Evolutionary conservation across 2,113 vertebrate species (phyloP), one percentile per base, ranked within the genome.

Genomic region (Osmerus eperlanus): DNA sequence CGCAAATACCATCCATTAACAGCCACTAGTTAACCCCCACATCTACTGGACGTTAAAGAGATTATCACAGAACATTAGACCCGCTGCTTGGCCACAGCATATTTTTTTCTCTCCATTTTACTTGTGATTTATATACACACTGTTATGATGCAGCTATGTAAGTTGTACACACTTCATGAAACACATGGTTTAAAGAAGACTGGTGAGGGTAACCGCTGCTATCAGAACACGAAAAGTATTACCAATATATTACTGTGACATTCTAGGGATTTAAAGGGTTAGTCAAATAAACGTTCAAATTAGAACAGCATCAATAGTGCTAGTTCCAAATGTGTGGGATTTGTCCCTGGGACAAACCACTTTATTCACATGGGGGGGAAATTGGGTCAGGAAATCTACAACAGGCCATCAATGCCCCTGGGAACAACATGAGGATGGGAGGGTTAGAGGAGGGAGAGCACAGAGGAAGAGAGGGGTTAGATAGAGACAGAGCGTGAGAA

Each of bases 1-100:
- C 9, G 41, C 41, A 63, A 41, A 28, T 68, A 75, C 81, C 76
- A 79, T 67, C 78, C 84, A 80, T 82, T 77, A 85, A 18, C 59
- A 63, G 60, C 71, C 62, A n/a, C 18, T 70, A 41, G 68, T 80
- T 78, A 78, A 81, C 71, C 53, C 53, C 29, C 71, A 25, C 36
- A n/a, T 60, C 19, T 55, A 73, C 29, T 75, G 73, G 76, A 66
- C 65, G 67, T 70, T 19, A 62, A 12, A 54, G 58, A 59, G 70
- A 80, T 80, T 36, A 72, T 18, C 66, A 36, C 60, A 66, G 61
- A 68, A 29, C 14, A 65, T 73, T 15, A 67, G 9, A 60, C 29
- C 36, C 8, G 13, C 63, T 4, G 29, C 32, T 41, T 41, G 41
- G 52, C 25, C 11, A 8, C 64, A 7, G 61, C 21, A 25, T 21